phyloP scores from a whole-genome alignment of 2,113 vertebrate species.

The Ia io region DNA sequence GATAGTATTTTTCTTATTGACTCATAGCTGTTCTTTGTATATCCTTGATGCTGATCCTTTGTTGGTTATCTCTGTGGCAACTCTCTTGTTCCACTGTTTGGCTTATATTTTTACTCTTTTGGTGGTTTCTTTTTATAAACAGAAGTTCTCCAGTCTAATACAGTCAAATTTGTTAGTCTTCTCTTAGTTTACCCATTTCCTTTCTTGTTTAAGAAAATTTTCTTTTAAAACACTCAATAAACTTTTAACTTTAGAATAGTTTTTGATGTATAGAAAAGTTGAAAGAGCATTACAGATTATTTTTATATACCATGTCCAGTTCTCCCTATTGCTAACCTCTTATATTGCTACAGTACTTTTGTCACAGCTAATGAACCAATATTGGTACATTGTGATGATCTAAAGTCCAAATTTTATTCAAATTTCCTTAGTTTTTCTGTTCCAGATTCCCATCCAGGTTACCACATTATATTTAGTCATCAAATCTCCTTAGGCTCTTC shows the following conservation, averaged over 20 bases:
- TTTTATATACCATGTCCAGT: neutral
- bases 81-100: neutral
- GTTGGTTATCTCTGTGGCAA: neutral
- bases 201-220: neutral
- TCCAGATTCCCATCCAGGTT: neutral
- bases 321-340: neutral
- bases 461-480: neutral
- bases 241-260: neutral
- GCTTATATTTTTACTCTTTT: neutral
- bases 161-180: neutral
- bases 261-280: neutral
- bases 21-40: neutral
- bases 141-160: neutral
- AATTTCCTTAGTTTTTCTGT: neutral
- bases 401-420: neutral
- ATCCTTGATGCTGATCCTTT: neutral
- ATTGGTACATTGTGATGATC: neutral
- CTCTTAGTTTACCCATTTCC: neutral
- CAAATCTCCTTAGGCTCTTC: neutral
- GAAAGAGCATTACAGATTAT: neutral
- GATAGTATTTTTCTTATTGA: neutral
- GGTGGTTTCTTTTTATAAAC: neutral
- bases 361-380: neutral
- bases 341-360: neutral
- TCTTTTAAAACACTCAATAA: neutral